A percentile compares a stretch with the other conserved stretches of the same genome.
phyloP scores from a whole-genome alignment of 2,113 vertebrate genomes.

The Illadopsis cleaveri region DNA sequence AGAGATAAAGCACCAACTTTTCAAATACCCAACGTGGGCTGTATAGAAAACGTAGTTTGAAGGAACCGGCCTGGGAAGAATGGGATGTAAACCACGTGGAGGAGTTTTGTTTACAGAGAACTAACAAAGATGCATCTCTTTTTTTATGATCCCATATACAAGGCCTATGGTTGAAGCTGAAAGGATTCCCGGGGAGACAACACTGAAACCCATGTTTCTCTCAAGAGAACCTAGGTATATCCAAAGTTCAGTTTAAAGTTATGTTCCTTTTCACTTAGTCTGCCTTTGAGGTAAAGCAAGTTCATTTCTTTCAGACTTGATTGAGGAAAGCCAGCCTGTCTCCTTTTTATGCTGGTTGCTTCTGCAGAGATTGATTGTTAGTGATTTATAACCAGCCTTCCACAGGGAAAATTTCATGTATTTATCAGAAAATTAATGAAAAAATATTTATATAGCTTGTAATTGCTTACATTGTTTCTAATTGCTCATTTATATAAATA shows the following conservation, averaged over 20 bases:
- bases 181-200: not conserved
- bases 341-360: not conserved
- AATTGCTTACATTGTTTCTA: slow-evolving; percentile 36
- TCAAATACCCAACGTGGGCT: not conserved
- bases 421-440: slow-evolving; percentile 12
- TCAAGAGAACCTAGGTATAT: not conserved
- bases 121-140: not conserved
- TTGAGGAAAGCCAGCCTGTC: not conserved
- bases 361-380: not conserved
- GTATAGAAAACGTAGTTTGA: not conserved
- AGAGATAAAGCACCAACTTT: not conserved
- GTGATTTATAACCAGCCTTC: not conserved
- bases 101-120: not conserved
- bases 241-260: not conserved
- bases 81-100: not conserved
- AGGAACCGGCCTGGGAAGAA: not conserved
- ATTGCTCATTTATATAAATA: slow-evolving; percentile 5
- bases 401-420: not conserved
- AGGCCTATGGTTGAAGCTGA: not conserved
- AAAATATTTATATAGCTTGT: not conserved
- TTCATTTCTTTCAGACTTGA: not conserved
- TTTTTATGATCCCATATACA: not conserved
- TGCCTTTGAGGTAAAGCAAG: not conserved
- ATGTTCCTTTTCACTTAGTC: not conserved
- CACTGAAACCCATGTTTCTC: not conserved